A percentile compares a stretch with the other conserved stretches of the same genome.
Conservation (phyloP, 2,888 invertebrate species). For the Panopea generosa region DNA sequence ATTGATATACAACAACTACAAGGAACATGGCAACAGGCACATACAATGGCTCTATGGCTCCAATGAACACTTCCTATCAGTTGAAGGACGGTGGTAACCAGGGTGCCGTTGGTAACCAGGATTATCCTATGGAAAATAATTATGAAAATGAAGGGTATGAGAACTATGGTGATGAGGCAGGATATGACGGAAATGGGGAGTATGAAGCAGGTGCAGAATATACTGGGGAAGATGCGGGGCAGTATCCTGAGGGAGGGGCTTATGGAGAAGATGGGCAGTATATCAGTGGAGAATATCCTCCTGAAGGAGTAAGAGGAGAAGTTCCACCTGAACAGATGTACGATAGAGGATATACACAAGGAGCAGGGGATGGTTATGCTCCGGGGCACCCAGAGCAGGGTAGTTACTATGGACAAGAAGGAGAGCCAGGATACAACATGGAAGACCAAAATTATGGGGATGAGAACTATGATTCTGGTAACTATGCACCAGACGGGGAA, state of each 20-base stretch:
- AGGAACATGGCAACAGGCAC: slow-evolving; percentile 12
- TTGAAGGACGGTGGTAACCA: background rate
- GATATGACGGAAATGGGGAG: background rate
- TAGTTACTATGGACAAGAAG: slow-evolving; percentile 5
- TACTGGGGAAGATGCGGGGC: background rate
- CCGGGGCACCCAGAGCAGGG: background rate
- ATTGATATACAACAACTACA: too few relatives aligned
- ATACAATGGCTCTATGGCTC: slow-evolving; percentile 9
- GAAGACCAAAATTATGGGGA: too few relatives aligned
- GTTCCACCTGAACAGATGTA: too few relatives aligned
- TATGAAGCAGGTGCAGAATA: background rate
- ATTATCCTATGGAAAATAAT: slow-evolving; percentile 11
- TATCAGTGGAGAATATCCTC: background rate
- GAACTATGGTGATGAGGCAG: background rate
- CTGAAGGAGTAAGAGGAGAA: background rate
- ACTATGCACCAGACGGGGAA: slow-evolving; percentile 1
- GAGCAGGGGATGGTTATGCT: background rate
- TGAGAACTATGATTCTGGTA: slow-evolving; percentile 1
- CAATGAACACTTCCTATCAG: background rate
- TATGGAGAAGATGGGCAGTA: slow-evolving; percentile 2
- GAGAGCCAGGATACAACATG: too few relatives aligned
- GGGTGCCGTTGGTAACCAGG: background rate
- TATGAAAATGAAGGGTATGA: background rate
- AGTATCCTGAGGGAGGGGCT: background rate
- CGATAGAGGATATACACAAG: background rate